Base-by-base conservation (phyloP, 2,888 invertebrate genomes). In the Epinotia ramella region DNA sequence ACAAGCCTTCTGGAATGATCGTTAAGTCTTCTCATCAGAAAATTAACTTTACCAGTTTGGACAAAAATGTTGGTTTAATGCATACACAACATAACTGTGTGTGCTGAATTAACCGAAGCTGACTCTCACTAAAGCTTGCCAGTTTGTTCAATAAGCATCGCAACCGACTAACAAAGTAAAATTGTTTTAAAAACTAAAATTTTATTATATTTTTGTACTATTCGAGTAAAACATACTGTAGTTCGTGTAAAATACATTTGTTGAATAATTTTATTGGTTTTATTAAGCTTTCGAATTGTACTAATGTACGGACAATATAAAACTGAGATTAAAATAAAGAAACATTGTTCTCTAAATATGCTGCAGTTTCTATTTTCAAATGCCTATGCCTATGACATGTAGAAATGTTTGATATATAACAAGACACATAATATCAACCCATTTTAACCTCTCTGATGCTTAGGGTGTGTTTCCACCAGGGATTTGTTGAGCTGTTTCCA, bases 181-280 rank as follows among this genome's bases (percentile, higher is more conserved):
- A 87, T 87, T 89, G 86, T 90, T 91, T 28, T 89, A 80, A 85
- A 86, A 87, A 83, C 86, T 49, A 83, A 80, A 82, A 83, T 82
- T 81, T 84, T 86, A 87, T 87, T 88, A 88, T 92, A 93, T 93
- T 93, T 93, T 94, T 93, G 86, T 94, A 93, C 87, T 86, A 82
- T 88, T 83, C 83, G 82, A 85, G 84, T 82, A 81, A 83, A 88
- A 88, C 82, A 79, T 82, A 81, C 79, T 84, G 86, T 81, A 79
- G 81, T 85, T 86, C 87, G 84, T 87, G 85, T 85, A 86, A 85
- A 85, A 84, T 85, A 84, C 84, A 86, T 87, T 86, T 87, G 86
- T 88, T 87, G 80, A 83, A 83, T 83, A 86, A 81, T 83, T 80
- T 79, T 84, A 84, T 83, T 83, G 81, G 84, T 87, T 86, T 84